A percentile compares a stretch with the other conserved stretches of the same genome.
phyloP scores from a whole-genome alignment of 2,888 invertebrate genomes.

The Candidula unifasciata region DNA sequence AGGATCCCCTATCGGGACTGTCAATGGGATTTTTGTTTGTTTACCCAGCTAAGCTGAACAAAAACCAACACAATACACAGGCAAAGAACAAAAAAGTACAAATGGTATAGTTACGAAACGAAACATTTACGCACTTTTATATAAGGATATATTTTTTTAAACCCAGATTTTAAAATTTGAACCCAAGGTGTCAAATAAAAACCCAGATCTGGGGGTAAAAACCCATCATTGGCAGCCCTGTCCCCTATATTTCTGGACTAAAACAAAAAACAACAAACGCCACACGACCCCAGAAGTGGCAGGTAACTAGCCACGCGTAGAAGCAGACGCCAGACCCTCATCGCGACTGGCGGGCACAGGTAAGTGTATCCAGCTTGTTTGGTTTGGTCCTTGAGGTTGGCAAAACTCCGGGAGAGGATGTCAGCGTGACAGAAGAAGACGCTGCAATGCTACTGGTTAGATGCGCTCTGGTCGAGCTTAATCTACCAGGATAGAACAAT shows the following conservation, averaged over 20 bases:
- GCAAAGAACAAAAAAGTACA: no score
- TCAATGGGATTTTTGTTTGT: not conserved
- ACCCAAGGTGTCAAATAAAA: no score
- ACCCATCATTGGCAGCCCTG: no score
- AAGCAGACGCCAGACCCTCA: not conserved
- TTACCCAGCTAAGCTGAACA: not conserved
- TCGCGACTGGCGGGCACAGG: not conserved
- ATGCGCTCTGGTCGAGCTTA: no score
- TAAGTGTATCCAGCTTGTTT: not conserved
- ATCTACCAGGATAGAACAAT: no score
- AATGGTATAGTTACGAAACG: no score
- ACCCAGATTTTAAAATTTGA: no score
- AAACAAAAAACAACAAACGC: not conserved
- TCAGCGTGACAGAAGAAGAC: not conserved
- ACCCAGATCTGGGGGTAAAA: no score
- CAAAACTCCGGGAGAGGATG: not conserved
- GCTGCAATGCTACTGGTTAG: not conserved
- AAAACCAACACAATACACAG: not conserved
- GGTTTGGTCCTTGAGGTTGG: not conserved
- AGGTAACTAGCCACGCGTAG: not conserved
- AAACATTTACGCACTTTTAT: no score
- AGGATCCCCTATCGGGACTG: no score
- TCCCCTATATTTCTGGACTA: not conserved
- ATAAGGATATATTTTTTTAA: no score
- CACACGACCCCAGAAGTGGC: not conserved